Evolutionary conservation across 1,140 invertebrate genomes (phyloP), one percentile per base, ranked within the genome.

Genomic region (Cotesia typhae): DNA sequence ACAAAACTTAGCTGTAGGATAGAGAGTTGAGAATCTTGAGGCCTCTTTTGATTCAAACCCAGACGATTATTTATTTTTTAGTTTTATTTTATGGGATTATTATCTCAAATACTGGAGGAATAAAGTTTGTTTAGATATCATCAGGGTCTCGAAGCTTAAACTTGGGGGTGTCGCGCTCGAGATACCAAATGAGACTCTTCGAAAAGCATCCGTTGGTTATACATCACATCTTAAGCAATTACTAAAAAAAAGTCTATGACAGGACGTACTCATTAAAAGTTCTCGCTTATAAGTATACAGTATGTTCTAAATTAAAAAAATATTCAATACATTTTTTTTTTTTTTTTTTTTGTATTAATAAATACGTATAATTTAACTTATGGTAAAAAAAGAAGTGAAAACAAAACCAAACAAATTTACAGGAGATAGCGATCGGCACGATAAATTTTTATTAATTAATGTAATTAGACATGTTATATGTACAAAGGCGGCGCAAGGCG

Each of bases 401-500:
- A 28, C 28, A 28, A 28, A 28, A 28, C 28, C 3, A 20, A 38
- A 65, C 4, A 41, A 36, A 41, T 6, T 59, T 47, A 36, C 68
- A 47, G 28, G 28, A 28, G 20, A 75, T 74, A 74, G 41, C 67
- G 51, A 52, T 71, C 65, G 77, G 77, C 75, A 70, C 79, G 71
- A 79, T 75, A 68, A 74, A 77, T 76, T 77, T 76, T 66, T 81
- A 76, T 81, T 82, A 76, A 74, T 77, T 79, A 71, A 70, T 75
- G 12, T 73, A 69, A 72, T 76, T 71, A 79, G 76, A 76, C 75
- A 76, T 77, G 70, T 47, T 47, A 47, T 79, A 81, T 83, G 71
- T 80, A 80, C 79, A 82, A 77, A 77, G 72, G 76, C 74, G 52
- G 37, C 79, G 75, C 72, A 77, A 67, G 71, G 69, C 68, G 64